Evolutionary conservation across 2,888 invertebrate genomes (phyloP).

Genomic region (Trichopoda pennipes): DNA sequence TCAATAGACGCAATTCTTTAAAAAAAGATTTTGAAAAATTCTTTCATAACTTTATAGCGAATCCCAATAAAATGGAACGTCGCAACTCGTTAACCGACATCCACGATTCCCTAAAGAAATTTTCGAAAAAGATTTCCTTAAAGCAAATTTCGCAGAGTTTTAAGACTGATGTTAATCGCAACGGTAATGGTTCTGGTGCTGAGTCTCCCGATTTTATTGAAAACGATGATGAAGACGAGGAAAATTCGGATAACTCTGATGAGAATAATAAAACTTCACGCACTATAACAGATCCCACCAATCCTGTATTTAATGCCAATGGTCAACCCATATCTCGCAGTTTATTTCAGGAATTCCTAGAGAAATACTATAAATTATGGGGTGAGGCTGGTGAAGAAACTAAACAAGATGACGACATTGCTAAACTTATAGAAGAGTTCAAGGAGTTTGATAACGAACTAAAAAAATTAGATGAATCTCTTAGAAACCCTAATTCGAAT

Average conservation of each 20-base stretch:
- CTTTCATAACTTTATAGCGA: slow-evolving; percentile 78
- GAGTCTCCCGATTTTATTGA: slow-evolving; percentile 75
- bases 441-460: slow-evolving; percentile 78
- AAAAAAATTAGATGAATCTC: slow-evolving; percentile 80
- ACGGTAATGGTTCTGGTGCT: slow-evolving; percentile 69
- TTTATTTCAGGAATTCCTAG: slow-evolving; percentile 86
- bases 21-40: slow-evolving; percentile 79
- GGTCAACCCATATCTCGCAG: slow-evolving; percentile 88
- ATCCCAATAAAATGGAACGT: slow-evolving; percentile 77
- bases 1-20: slow-evolving; percentile 74
- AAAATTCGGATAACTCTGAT: slow-evolving; percentile 71
- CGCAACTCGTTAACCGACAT: slow-evolving; percentile 85
- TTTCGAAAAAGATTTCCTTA: slow-evolving; percentile 83
- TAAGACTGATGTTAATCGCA: slow-evolving; percentile 78
- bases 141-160: slow-evolving; percentile 82
- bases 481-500: slow-evolving; percentile 71
- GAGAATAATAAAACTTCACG: slow-evolving; percentile 82
- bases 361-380: slow-evolving; percentile 84
- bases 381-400: slow-evolving; percentile 74
- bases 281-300: slow-evolving; percentile 90
- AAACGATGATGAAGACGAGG: slow-evolving; percentile 71
- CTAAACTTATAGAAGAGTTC: slow-evolving; percentile 75
- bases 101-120: slow-evolving; percentile 83
- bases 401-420: slow-evolving; percentile 75
- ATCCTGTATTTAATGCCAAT: slow-evolving; percentile 88